phyloP scores from a whole-genome alignment of 2,113 vertebrate species.

The Pseudopodoces humilis region DNA sequence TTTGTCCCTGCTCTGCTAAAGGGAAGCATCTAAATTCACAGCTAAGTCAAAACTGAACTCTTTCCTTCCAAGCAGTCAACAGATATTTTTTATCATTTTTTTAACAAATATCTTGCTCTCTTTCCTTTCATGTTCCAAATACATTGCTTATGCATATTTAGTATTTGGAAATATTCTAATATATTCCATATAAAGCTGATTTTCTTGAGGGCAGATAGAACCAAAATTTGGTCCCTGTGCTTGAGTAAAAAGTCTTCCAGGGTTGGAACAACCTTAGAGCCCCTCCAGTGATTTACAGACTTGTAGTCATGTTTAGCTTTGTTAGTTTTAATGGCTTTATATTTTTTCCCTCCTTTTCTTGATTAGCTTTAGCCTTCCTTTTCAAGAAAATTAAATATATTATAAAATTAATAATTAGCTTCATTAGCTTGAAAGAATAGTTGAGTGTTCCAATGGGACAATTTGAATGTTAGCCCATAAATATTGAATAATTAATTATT shows the following conservation, averaged over 20 bases:
- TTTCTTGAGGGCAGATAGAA: neutral
- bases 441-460: neutral
- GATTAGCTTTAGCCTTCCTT: neutral
- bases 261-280: neutral
- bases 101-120: neutral
- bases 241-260: neutral
- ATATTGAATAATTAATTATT: neutral
- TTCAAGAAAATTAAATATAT: neutral
- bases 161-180: constrained; percentile 26
- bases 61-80: constrained; percentile 15
- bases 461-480: neutral
- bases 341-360: neutral
- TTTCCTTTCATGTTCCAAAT: constrained; percentile 32
- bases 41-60: neutral
- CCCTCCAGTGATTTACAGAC: neutral
- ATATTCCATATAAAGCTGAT: neutral
- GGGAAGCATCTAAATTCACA: constrained; percentile 3
- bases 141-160: constrained; percentile 9
- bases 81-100: constrained; percentile 13
- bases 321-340: neutral
- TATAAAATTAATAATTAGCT: neutral
- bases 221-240: neutral
- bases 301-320: neutral
- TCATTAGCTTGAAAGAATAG: neutral
- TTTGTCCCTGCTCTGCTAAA: constrained; percentile 17